Evolutionary conservation across 2,797 vertebrate genomes (phyloP).

Genomic region (Sebastes trivittatus): DNA sequence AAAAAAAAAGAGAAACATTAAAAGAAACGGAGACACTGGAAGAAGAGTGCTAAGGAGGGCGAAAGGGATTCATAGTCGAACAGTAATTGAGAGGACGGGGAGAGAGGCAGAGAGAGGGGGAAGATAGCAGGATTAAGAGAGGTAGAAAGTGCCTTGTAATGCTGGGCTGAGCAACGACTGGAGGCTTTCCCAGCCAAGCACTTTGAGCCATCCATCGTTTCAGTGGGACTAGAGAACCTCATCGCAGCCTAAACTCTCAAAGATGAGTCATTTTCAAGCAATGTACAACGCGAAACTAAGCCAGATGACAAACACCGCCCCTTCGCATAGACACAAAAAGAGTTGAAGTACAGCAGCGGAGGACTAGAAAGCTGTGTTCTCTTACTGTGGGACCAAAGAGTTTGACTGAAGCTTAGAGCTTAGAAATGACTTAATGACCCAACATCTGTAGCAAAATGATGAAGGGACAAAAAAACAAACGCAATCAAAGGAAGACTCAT

Average conservation of each 20-base stretch:
- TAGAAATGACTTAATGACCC: not conserved
- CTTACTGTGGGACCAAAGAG: not conserved
- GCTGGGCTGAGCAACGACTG: slow-evolving; percentile 57
- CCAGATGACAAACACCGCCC: slow-evolving; percentile 26
- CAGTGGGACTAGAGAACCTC: slow-evolving; percentile 44
- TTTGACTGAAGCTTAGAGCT: not conserved
- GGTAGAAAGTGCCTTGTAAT: slow-evolving; percentile 49
- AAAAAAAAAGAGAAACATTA: slow-evolving; percentile 45
- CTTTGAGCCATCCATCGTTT: slow-evolving; percentile 60
- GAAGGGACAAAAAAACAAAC: not conserved
- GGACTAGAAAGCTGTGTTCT: not conserved
- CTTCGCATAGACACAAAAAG: not conserved
- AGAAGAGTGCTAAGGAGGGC: slow-evolving; percentile 24
- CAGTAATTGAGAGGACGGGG: slow-evolving; percentile 68
- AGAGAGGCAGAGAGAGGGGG: slow-evolving; percentile 44
- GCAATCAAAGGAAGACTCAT: not conserved
- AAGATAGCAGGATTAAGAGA: slow-evolving; percentile 64
- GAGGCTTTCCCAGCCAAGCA: slow-evolving; percentile 51
- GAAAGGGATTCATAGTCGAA: slow-evolving; percentile 41
- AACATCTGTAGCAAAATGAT: not conserved
- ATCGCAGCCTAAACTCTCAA: slow-evolving; percentile 23
- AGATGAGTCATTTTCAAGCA: slow-evolving; percentile 38
- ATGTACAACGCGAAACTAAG: slow-evolving; percentile 7
- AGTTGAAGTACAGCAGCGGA: not conserved
- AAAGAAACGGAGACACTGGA: slow-evolving; percentile 15